Base-by-base conservation (phyloP, 2,888 invertebrate species). In the Parnassius apollo region DNA sequence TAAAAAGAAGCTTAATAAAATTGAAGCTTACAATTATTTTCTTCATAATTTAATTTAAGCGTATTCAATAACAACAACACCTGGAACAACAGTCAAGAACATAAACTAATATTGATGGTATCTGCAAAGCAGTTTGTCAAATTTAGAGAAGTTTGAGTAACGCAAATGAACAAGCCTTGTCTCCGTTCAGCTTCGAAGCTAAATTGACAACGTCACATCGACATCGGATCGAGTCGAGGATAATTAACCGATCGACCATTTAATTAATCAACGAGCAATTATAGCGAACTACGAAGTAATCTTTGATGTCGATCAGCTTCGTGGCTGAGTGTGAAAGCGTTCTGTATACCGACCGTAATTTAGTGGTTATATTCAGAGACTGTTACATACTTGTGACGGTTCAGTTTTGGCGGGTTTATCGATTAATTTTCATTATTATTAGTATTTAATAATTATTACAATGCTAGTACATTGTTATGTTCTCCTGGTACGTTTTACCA, bases 221-320 rank as follows among this genome's bases (percentile, higher is more conserved):
- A 64, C 68, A 68, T 65, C 64, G 64, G 67, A 68, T 71, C 61
- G 61, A 65, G 62, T 66, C 49, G 45, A 42, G 50, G 64, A 67
- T 64, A 69, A 69, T 69, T 69, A 69, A 71, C 67, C 58, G 62
- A 61, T 57, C 56, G 61, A 22, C 59, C 62, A 60, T 64, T 65
- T 69, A 68, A 70, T 69, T 69, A 70, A 67, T 62, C 65, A 65
- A 66, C 67, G 50, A 62, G 68, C 67, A 63, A 67, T 69, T 66
- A 70, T 62, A 62, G 53, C 62, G 64, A 62, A 61, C 65, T 61
- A 58, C 64, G 63, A 56, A 65, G 59, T 64, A 62, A 66, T 66
- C 61, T 64, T 52, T 46, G 59, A 46, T 42, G 49, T 42, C 42
- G 44, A 57, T 57, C 46, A 22, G n/a, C 48, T 44, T 11, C 18